Evolutionary conservation across 2,888 invertebrate species (phyloP), one percentile per base, ranked within the genome.

Genomic region (Brenthis daphne): DNA sequence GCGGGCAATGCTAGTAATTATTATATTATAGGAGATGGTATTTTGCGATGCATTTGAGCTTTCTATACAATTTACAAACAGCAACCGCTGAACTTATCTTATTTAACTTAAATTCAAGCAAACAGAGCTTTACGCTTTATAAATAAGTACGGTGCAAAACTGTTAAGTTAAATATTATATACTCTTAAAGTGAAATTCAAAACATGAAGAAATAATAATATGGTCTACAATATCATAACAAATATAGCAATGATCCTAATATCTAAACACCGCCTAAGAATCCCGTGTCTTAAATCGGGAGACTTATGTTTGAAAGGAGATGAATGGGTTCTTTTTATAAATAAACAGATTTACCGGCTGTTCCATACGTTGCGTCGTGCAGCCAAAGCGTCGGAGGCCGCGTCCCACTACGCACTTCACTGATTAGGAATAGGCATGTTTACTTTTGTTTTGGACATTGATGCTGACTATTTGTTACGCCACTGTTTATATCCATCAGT

Each of bases 321-420:
- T 86, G 85, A 85, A 86, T 86, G 85, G 79, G 78, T 77, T 78
- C 73, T 82, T 82, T 85, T 86, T 87, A 88, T 86, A 88, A 86
- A 89, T 87, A 88, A 86, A 84, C 84, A 75, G 71, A 76, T 77
- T 80, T 78, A 79, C 78, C 81, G 82, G 79, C 73, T 79, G 79
- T 76, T 77, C 78, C 57, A 48, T 12, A 54, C 58, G 57, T 55
- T 57, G 64, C 74, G 76, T 43, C 77, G 71, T 68, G 65, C 68
- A 60, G 58, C 74, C 58, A 58, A 47, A 76, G 77, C 75, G 76
- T 70, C 78, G 76, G 82, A 81, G 83, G 82, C 80, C 83, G 76
- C 69, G 68, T 69, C 78, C 77, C 80, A 81, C 81, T 82, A 81
- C 82, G 80, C 80, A 78, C 78, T 71, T 73, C 68, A 65, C 74